These are phyloP conservation scores for Zelleria hepariella DNA, from an alignment of 2,888 invertebrate genomes.

Conservation along the genomic window DNA sequence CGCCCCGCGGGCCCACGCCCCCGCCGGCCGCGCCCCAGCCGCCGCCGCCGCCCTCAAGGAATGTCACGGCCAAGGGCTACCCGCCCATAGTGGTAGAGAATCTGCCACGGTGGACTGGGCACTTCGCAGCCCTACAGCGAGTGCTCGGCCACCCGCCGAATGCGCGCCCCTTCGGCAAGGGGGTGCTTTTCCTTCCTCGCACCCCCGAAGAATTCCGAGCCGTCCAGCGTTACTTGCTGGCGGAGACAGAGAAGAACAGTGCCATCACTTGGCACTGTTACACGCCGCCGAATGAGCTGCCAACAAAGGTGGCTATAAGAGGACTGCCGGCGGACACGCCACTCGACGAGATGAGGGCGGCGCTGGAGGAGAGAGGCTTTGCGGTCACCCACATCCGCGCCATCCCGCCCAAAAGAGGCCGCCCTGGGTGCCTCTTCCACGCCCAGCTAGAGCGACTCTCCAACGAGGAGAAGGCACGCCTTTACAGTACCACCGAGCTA, in stretches of 20 bases:
- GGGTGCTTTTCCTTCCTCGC: not conserved
- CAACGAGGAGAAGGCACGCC: too few relatives aligned
- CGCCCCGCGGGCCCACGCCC: too few relatives aligned
- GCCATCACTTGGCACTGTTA: not conserved
- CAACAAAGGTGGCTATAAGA: not conserved
- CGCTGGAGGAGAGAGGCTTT: not conserved
- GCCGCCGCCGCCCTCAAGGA: too few relatives aligned
- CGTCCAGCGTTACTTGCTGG: not conserved
- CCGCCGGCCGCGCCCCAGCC: too few relatives aligned
- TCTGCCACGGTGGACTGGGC: too few relatives aligned
- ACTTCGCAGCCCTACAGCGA: too few relatives aligned
- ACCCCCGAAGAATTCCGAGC: not conserved
- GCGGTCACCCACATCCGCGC: not conserved
- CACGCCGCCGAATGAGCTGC: not conserved
- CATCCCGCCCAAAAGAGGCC: too few relatives aligned
- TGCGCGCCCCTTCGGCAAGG: too few relatives aligned
- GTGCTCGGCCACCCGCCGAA: too few relatives aligned
- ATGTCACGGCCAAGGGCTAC: too few relatives aligned
- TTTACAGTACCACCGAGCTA: not conserved
- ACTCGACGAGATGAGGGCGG: not conserved
- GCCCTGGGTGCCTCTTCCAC: not conserved
- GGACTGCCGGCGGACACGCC: not conserved
- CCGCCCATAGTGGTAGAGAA: too few relatives aligned
- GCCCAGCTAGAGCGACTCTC: not conserved
- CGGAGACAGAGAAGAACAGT: not conserved